Conservation (phyloP, 2,888 invertebrate species). For the Amblyjoppa proteus region DNA sequence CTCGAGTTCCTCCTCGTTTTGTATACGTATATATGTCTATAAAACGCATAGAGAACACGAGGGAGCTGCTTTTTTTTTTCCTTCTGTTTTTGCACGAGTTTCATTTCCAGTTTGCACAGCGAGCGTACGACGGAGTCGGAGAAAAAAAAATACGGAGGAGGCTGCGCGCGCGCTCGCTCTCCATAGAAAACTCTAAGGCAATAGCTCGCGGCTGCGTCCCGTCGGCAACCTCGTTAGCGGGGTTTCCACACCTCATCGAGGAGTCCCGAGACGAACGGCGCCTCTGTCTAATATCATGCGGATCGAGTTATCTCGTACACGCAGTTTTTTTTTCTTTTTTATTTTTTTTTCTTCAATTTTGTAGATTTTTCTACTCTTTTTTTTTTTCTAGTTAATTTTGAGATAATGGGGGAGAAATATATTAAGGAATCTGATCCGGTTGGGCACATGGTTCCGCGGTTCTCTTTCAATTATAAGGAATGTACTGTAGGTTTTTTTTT, state of each 20-base stretch:
- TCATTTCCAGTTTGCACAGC: slow-evolving; percentile 28
- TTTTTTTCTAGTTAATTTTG: too few relatives aligned
- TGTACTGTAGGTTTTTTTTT: too few relatives aligned
- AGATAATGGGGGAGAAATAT: background rate
- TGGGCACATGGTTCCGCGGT: too few relatives aligned
- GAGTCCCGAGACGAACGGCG: slow-evolving; percentile 2
- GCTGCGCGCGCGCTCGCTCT: background rate
- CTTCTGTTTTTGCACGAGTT: slow-evolving; percentile 37
- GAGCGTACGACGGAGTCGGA: background rate
- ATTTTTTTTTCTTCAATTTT: too few relatives aligned
- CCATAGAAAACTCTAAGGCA: slow-evolving; percentile 10
- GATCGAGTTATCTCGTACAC: too few relatives aligned
- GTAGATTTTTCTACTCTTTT: too few relatives aligned
- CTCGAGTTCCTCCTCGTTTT: slow-evolving; percentile 31
- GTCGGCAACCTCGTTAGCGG: slow-evolving; percentile 64
- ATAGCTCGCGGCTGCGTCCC: slow-evolving; percentile 42
- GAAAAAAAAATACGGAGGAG: slow-evolving; percentile 15
- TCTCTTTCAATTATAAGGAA: too few relatives aligned
- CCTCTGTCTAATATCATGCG: slow-evolving; percentile 17
- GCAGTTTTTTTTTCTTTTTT: too few relatives aligned
- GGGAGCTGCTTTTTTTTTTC: background rate
- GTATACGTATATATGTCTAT: slow-evolving; percentile 6
- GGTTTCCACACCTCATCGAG: slow-evolving; percentile 42
- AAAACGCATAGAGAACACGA: slow-evolving; percentile 17
- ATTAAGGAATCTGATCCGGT: too few relatives aligned